phyloP scores from a whole-genome alignment of 2,113 vertebrate species.

The Neogale vison region DNA sequence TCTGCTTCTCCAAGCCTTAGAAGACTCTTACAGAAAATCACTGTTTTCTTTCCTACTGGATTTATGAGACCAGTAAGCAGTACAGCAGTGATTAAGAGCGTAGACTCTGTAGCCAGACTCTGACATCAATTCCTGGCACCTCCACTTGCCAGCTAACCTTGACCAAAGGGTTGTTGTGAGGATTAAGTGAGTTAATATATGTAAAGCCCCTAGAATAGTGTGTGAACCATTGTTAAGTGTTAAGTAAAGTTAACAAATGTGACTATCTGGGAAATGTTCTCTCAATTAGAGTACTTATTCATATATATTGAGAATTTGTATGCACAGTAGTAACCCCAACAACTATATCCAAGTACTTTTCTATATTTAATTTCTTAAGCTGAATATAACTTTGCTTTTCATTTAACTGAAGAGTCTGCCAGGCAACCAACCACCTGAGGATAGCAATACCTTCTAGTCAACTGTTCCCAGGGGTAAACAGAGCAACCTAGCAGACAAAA shows the following conservation, averaged over 20 bases:
- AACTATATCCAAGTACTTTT: neutral
- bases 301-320: neutral
- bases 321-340: neutral
- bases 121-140: neutral
- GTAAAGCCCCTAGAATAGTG: neutral
- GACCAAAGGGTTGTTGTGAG: neutral
- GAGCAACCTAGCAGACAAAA: neutral
- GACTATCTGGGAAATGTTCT: neutral
- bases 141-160: neutral
- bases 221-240: neutral
- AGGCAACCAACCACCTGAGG: neutral
- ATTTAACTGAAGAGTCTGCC: neutral
- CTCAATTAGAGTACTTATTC: neutral
- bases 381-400: neutral
- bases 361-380: neutral
- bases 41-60: neutral
- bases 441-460: neutral
- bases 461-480: neutral
- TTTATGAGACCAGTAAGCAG: neutral
- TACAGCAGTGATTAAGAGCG: neutral
- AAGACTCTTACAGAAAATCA: neutral
- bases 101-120: neutral
- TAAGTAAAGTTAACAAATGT: neutral
- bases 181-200: neutral
- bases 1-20: neutral